A percentile compares a stretch with the other conserved stretches of the same genome.
These are phyloP conservation scores for Rapana venosa DNA, from an alignment of 2,888 invertebrate species.

Conservation along the genomic window DNA sequence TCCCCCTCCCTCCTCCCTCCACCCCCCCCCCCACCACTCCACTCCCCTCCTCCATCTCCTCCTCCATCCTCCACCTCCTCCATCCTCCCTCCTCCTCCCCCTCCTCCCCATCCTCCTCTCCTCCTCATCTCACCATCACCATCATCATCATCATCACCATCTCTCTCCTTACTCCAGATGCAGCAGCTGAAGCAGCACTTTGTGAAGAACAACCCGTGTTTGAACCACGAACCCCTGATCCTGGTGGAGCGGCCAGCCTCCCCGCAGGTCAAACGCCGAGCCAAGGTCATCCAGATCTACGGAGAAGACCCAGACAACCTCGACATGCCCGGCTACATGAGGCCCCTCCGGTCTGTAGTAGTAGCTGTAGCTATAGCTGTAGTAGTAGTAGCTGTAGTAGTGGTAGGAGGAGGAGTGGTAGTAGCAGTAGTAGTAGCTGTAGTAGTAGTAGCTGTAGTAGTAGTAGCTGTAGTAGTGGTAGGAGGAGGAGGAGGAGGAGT, in stretches of 20 bases:
- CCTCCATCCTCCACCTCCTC: background rate
- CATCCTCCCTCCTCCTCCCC: background rate
- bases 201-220: conserved; percentile 58
- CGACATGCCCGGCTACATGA: conserved; percentile 67
- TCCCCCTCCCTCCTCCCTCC: background rate
- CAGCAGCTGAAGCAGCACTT: conserved; percentile 65
- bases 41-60: background rate
- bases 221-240: conserved; percentile 70
- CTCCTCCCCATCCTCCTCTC: background rate
- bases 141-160: background rate
- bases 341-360: conserved; percentile 51
- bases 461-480: too few relatives aligned
- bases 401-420: too few relatives aligned
- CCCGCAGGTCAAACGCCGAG: conserved; percentile 57
- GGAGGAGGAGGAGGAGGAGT: too few relatives aligned
- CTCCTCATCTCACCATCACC: background rate
- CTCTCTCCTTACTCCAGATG: conserved; percentile 33
- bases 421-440: too few relatives aligned
- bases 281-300: conserved; percentile 52
- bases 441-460: too few relatives aligned
- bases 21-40: background rate
- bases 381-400: too few relatives aligned
- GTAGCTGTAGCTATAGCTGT: too few relatives aligned
- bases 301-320: conserved; percentile 48
- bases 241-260: conserved; percentile 69